Conservation (phyloP, 2,797 vertebrate species). For the Pseudochromis fuscus region DNA sequence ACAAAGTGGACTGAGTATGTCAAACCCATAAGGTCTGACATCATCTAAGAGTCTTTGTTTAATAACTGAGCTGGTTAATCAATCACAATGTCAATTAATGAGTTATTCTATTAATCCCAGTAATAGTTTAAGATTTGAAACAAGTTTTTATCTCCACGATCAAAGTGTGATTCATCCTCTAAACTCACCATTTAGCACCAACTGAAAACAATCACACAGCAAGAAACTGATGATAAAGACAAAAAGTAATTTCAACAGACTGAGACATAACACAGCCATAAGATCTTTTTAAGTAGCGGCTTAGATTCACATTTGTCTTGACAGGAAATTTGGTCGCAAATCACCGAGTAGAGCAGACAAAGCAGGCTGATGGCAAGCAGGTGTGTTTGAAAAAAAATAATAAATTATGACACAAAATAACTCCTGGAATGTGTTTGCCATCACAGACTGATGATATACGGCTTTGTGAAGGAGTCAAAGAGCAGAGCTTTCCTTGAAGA, state of each 20-base stretch:
- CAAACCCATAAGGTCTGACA: no score
- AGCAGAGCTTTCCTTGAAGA: constrained; percentile 7
- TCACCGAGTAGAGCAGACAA: not conserved
- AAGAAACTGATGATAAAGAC: not conserved
- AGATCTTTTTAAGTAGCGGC: not conserved
- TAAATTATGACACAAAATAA: constrained; percentile 18
- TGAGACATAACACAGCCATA: not conserved
- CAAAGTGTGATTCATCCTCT: not conserved
- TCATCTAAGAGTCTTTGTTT: no score
- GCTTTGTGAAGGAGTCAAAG: constrained; percentile 5
- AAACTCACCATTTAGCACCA: not conserved
- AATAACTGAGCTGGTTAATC: no score
- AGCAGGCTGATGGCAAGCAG: constrained; percentile 6
- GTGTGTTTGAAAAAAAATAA: not conserved
- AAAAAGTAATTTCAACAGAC: constrained; percentile 1
- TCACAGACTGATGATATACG: constrained; percentile 12
- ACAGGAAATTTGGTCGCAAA: constrained; percentile 20
- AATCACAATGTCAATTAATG: no score
- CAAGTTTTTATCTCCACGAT: no score
- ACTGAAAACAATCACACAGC: not conserved
- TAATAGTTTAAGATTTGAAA: no score
- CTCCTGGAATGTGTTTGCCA: constrained; percentile 33
- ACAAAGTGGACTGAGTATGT: no score
- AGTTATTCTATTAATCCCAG: no score
- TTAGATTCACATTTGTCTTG: constrained; percentile 11